phyloP scores from a whole-genome alignment of 2,797 vertebrate species.

The Chiroxiphia lanceolata region DNA sequence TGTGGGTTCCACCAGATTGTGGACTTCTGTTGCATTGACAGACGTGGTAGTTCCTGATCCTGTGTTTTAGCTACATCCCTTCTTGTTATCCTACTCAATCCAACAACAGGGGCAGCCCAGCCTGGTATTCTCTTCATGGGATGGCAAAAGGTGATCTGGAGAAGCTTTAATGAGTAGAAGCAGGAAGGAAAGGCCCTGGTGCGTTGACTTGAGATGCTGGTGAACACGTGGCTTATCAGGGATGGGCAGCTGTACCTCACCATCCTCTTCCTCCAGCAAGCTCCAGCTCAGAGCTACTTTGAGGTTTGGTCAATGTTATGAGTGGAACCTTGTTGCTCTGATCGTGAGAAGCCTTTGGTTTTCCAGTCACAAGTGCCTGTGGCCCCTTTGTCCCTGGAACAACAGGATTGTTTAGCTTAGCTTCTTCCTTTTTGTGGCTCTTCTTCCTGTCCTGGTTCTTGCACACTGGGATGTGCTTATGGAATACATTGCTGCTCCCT shows the following conservation, averaged over 20 bases:
- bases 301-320: neutral
- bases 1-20: neutral
- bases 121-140: neutral
- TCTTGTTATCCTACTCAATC: neutral
- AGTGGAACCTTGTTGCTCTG: neutral
- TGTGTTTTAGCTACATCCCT: neutral
- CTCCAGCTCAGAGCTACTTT: neutral
- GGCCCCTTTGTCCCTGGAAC: neutral
- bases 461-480: neutral
- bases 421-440: neutral
- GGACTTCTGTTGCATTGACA: neutral
- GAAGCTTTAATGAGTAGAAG: neutral
- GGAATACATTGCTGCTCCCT: neutral
- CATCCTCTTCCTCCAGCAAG: neutral
- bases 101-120: neutral
- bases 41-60: neutral
- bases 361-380: neutral
- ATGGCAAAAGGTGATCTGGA: neutral
- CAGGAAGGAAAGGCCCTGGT: neutral
- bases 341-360: neutral
- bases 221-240: rapidly evolving
- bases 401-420: neutral
- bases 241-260: neutral
- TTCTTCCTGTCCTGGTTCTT: neutral
- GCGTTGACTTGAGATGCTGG: neutral